Evolutionary conservation across 2,888 invertebrate species (phyloP).

Genomic region (Gortyna flavago): DNA sequence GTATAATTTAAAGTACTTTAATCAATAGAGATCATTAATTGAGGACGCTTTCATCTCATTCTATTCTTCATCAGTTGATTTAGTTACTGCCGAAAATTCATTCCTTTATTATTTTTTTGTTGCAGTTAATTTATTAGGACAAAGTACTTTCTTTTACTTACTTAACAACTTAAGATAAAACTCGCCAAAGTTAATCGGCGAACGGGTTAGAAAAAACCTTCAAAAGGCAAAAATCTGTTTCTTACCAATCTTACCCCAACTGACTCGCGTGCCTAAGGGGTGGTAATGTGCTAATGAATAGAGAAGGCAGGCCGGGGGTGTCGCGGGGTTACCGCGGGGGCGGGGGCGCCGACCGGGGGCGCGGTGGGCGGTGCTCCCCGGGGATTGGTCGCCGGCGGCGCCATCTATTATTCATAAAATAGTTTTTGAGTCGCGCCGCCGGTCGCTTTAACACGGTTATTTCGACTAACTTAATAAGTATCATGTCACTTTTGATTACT

Average conservation of each 20-base stretch:
- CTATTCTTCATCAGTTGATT: background rate
- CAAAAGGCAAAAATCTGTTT: conserved; percentile 85
- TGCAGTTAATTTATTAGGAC: background rate
- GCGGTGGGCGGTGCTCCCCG: conserved; percentile 85
- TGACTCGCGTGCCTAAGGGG: conserved; percentile 83
- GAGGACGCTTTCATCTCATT: no score
- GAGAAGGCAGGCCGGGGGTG: conserved; percentile 80
- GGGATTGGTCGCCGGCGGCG: conserved; percentile 88
- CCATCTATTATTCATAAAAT: conserved; percentile 90
- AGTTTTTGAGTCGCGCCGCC: conserved; percentile 90
- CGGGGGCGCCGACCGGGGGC: conserved; percentile 69
- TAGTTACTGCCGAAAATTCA: background rate
- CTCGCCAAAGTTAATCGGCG: conserved; percentile 48
- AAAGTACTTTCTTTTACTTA: background rate
- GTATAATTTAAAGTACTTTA: background rate
- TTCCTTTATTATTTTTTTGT: background rate
- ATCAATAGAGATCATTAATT: background rate
- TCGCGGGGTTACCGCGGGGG: conserved; percentile 66
- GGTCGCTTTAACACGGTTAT: conserved; percentile 87
- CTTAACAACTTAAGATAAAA: conserved; percentile 30
- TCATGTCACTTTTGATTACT: conserved; percentile 90
- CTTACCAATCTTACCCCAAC: conserved; percentile 73
- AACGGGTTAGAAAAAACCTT: conserved; percentile 69
- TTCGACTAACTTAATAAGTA: conserved; percentile 87
- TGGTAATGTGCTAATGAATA: conserved; percentile 90